These are phyloP conservation scores for Gasterosteus nipponicus DNA, from an alignment of 2,113 vertebrate genomes.

Conservation along the genomic window DNA sequence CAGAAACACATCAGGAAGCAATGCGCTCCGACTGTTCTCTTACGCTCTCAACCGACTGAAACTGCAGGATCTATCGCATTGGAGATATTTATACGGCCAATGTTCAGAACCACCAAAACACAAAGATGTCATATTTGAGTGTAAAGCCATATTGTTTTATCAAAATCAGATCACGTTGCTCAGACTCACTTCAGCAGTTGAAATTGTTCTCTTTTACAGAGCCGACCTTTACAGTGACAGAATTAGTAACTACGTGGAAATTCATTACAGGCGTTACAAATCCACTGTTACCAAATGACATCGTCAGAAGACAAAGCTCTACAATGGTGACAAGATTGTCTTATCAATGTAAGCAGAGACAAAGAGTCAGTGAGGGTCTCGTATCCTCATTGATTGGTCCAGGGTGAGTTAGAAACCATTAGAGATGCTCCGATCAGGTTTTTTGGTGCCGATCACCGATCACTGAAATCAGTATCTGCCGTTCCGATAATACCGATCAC, in stretches of 20 bases:
- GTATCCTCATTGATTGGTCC: constrained; percentile 45
- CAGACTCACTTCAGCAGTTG: not conserved
- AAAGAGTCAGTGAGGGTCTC: constrained; percentile 35
- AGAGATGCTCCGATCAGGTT: no score
- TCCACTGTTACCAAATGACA: not conserved
- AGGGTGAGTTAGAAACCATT: constrained; percentile 9
- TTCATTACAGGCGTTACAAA: not conserved
- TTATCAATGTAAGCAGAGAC: constrained; percentile 34
- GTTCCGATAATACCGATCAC: no score
- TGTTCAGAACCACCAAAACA: not conserved
- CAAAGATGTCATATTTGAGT: not conserved
- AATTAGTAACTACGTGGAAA: not conserved
- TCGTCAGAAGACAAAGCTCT: not conserved
- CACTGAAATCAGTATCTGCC: no score
- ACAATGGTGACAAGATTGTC: constrained; percentile 4
- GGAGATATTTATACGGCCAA: constrained; percentile 5
- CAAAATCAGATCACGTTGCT: not conserved
- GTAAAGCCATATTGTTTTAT: not conserved
- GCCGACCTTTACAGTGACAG: not conserved
- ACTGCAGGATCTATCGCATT: constrained; percentile 3
- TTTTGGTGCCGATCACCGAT: no score
- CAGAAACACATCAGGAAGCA: constrained; percentile 25
- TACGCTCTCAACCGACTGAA: constrained; percentile 18
- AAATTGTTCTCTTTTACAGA: not conserved
- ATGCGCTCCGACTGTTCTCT: constrained; percentile 16